Evolutionary conservation across 2,888 invertebrate species (phyloP).

Genomic region (Orgyia antiqua): DNA sequence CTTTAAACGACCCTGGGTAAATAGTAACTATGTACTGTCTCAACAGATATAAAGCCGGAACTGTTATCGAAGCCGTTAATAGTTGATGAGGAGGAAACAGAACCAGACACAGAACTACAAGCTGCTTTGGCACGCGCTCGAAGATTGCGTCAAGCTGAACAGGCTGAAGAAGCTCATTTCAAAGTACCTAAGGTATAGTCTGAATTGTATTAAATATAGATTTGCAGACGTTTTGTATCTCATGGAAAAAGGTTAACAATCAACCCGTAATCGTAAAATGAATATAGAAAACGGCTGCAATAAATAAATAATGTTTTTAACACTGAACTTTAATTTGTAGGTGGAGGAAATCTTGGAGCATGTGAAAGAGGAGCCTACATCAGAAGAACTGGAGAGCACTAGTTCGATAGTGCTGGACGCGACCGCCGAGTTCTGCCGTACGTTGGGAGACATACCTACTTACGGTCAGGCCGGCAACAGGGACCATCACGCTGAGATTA

Average conservation of each 20-base stretch:
- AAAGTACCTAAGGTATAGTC: slow-evolving; percentile 42
- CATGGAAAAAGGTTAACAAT: too few relatives aligned
- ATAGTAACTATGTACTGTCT: neutral
- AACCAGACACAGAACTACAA: slow-evolving; percentile 85
- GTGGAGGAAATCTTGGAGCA: slow-evolving; percentile 65
- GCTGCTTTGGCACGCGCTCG: slow-evolving; percentile 85
- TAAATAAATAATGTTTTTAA: too few relatives aligned
- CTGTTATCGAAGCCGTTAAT: slow-evolving; percentile 29
- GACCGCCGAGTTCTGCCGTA: slow-evolving; percentile 97
- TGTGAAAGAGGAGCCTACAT: slow-evolving; percentile 76
- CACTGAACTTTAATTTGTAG: slow-evolving; percentile 38
- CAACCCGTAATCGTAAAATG: neutral
- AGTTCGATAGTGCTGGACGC: slow-evolving; percentile 90
- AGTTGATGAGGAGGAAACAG: slow-evolving; percentile 79
- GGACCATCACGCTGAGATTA: slow-evolving; percentile 83
- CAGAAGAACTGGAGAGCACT: slow-evolving; percentile 40
- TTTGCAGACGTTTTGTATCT: too few relatives aligned
- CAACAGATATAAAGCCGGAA: slow-evolving; percentile 48
- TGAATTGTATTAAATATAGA: neutral
- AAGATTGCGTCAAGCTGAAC: slow-evolving; percentile 76
- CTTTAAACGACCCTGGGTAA: too few relatives aligned
- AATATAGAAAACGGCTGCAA: too few relatives aligned
- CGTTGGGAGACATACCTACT: slow-evolving; percentile 96
- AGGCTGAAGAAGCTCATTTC: neutral
- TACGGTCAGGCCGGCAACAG: slow-evolving; percentile 95